phyloP scores from a whole-genome alignment of 2,888 invertebrate species.

The Rotaria magnacalcarata region DNA sequence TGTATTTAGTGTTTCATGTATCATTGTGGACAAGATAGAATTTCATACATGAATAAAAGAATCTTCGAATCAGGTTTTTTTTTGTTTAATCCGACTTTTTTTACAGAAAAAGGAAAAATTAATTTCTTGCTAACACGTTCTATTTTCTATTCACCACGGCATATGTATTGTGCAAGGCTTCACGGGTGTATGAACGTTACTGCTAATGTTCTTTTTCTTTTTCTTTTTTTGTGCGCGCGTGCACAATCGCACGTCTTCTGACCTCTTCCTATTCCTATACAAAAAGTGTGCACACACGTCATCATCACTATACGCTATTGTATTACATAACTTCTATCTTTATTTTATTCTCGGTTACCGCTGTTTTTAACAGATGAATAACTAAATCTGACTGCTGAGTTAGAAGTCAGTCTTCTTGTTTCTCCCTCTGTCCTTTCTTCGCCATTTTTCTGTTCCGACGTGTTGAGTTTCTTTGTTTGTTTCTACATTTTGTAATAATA shows the following conservation, averaged over 20 bases:
- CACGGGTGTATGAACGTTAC: background rate
- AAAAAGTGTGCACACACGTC: background rate
- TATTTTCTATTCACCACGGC: background rate
- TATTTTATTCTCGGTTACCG: background rate
- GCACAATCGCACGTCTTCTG: background rate
- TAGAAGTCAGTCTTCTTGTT: background rate
- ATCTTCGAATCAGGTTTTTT: background rate
- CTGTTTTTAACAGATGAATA: constrained; percentile 14
- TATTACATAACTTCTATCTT: background rate
- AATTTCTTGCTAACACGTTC: background rate
- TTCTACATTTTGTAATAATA: background rate
- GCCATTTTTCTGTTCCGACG: background rate
- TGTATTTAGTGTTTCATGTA: background rate
- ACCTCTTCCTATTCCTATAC: background rate
- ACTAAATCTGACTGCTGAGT: background rate
- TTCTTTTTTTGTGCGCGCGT: background rate
- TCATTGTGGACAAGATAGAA: background rate
- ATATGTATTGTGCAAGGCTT: background rate
- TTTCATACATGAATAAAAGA: background rate
- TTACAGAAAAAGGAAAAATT: background rate
- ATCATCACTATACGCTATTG: background rate
- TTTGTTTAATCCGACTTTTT: background rate
- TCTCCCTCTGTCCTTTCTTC: background rate
- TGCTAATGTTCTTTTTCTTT: background rate
- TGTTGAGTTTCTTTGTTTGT: constrained; percentile 7